phyloP scores from a whole-genome alignment of 2,113 vertebrate genomes.

The Amblyopsis rosae region DNA sequence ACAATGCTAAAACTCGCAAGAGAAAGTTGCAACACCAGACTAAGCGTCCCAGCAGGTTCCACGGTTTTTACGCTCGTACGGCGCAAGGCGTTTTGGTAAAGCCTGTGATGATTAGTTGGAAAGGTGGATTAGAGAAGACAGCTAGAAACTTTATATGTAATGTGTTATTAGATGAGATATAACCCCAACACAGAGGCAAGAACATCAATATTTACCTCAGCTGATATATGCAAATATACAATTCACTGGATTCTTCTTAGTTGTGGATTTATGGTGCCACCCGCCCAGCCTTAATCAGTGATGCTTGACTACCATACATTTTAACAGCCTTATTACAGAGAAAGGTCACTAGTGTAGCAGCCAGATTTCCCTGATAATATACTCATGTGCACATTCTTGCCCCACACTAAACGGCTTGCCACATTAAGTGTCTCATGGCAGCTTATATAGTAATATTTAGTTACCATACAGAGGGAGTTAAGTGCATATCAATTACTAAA shows the following conservation, averaged over 20 bases:
- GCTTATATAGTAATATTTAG: constrained; percentile 1
- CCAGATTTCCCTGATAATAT: neutral
- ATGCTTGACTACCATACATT: constrained; percentile 23
- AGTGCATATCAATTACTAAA: constrained; percentile 3
- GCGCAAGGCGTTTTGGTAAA: neutral
- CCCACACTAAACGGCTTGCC: neutral
- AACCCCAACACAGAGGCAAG: neutral
- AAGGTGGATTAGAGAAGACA: neutral
- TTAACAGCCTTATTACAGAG: constrained; percentile 51
- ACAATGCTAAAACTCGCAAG: too few species aligned
- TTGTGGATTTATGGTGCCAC: too few species aligned
- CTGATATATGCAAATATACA: too few species aligned
- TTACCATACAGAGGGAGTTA: neutral
- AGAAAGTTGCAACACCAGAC: neutral
- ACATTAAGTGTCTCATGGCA: too few species aligned
- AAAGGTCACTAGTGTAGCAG: constrained; percentile 58
- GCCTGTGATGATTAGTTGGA: neutral
- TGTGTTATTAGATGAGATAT: too few species aligned
- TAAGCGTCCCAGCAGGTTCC: too few species aligned
- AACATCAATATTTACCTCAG: neutral
- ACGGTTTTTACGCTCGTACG: neutral
- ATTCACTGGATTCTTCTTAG: too few species aligned
- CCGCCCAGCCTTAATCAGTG: constrained; percentile 14
- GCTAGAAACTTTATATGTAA: neutral
- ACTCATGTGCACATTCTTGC: neutral